Conservation (phyloP, 2,113 vertebrate genomes). For the Oxyruncus cristatus region DNA sequence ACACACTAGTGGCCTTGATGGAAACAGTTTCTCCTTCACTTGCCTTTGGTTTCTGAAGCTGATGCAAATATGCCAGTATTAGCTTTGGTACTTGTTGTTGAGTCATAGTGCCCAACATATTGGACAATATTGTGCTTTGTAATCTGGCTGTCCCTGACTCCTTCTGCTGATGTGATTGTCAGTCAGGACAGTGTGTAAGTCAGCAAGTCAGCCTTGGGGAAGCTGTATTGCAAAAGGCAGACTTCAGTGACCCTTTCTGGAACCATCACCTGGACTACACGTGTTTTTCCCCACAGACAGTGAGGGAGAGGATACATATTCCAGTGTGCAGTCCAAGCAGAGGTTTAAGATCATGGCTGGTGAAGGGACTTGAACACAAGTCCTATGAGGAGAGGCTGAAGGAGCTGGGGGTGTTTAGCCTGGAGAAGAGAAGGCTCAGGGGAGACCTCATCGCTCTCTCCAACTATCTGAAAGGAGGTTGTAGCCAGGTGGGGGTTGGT, state of each 20-base stretch:
- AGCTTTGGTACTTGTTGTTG: not conserved
- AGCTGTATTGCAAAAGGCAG: not conserved
- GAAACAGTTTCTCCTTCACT: not conserved
- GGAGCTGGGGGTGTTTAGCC: too few relatives aligned
- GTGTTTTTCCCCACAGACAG: not conserved
- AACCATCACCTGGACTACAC: not conserved
- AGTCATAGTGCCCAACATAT: not conserved
- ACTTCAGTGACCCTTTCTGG: not conserved
- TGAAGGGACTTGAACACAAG: too few relatives aligned
- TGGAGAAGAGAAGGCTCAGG: too few relatives aligned
- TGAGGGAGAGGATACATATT: not conserved
- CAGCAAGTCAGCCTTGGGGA: not conserved
- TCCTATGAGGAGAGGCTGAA: too few relatives aligned
- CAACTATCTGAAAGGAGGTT: too few relatives aligned
- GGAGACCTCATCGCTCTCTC: too few relatives aligned
- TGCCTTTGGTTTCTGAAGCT: not conserved
- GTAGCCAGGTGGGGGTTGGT: too few relatives aligned
- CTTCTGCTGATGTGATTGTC: not conserved
- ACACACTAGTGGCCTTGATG: too few relatives aligned
- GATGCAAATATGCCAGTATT: not conserved
- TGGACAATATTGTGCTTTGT: not conserved
- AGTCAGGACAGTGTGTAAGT: not conserved
- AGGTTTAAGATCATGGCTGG: not conserved
- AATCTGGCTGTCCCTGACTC: not conserved
- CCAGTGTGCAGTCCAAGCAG: not conserved